Evolutionary conservation across 1,140 invertebrate species (phyloP).

Genomic region (Colletes latitarsis): DNA sequence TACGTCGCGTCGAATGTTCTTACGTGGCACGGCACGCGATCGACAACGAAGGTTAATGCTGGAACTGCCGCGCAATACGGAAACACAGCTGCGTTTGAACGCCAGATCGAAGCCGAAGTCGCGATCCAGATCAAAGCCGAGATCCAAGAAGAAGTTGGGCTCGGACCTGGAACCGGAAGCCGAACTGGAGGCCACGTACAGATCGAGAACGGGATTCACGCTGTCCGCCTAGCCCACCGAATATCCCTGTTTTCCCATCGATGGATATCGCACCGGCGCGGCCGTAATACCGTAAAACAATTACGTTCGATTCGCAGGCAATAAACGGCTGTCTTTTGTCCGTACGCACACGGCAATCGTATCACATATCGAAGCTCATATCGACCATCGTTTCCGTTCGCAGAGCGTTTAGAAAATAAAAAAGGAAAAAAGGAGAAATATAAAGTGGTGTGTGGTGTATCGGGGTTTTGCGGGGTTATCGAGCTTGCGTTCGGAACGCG

Average conservation of each 20-base stretch:
- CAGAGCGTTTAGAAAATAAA: not conserved
- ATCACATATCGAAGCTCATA: slow-evolving; percentile 70
- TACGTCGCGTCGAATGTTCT: slow-evolving; percentile 1
- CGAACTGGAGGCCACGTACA: not conserved
- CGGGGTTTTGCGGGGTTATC: not conserved
- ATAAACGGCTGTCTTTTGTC: not conserved
- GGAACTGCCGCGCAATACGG: not conserved
- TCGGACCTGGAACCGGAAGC: not conserved
- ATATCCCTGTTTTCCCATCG: not conserved
- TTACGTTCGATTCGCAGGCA: not conserved
- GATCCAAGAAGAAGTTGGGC: not conserved
- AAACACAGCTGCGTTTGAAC: not conserved
- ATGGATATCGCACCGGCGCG: not conserved
- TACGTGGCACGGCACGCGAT: not conserved
- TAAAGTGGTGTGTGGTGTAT: not conserved
- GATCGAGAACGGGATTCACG: not conserved
- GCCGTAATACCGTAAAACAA: no score
- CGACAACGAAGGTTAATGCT: not conserved
- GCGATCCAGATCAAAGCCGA: not conserved
- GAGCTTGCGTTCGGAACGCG: no score
- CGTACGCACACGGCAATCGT: slow-evolving; percentile 5
- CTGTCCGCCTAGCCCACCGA: not conserved
- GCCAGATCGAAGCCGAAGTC: not conserved
- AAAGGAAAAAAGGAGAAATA: not conserved
- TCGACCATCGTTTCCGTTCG: slow-evolving; percentile 53